These are phyloP conservation scores for Tetragnatha montana DNA, from an alignment of 2,888 invertebrate genomes.

Conservation along the genomic window DNA sequence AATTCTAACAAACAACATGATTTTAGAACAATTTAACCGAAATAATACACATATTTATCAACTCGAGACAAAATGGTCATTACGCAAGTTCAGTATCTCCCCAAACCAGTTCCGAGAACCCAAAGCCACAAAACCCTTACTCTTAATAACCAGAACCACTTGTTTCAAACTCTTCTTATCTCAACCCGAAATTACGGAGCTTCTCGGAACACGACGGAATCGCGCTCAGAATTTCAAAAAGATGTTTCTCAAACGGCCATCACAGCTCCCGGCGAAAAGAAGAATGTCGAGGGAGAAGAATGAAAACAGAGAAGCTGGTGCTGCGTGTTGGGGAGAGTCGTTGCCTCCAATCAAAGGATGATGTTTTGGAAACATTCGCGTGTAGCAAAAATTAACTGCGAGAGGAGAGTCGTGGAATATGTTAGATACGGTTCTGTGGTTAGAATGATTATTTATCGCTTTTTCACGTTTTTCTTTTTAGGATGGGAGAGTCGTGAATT, in stretches of 20 bases:
- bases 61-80: too few species aligned
- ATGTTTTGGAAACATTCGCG: background rate
- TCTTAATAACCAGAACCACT: background rate
- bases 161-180: background rate
- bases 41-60: too few species aligned
- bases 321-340: background rate
- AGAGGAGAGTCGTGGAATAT: background rate
- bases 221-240: background rate
- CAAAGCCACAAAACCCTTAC: too few species aligned
- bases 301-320: background rate
- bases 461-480: background rate
- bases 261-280: background rate
- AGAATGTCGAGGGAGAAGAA: background rate
- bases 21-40: too few species aligned
- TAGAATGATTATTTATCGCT: background rate
- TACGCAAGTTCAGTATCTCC: too few species aligned
- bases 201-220: background rate
- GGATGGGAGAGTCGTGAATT: background rate
- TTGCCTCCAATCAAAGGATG: background rate
- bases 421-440: background rate
- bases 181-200: background rate
- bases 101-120: too few species aligned
- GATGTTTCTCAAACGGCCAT: background rate
- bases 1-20: too few species aligned
- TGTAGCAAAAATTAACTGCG: background rate